Evolutionary conservation across 2,888 invertebrate species (phyloP).

Genomic region (Stenodera caucasica): DNA sequence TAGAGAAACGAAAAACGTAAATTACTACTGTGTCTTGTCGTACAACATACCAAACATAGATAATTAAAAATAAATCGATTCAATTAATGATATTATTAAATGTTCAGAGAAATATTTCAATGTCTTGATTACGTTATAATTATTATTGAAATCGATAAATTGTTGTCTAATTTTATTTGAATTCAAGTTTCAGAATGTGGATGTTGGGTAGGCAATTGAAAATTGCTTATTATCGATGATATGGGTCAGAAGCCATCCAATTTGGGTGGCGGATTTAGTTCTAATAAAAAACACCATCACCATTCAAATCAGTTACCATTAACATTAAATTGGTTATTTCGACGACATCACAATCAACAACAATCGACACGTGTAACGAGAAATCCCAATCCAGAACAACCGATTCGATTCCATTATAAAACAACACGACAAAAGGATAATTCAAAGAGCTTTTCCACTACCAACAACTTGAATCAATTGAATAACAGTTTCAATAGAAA

Average conservation of each 20-base stretch:
- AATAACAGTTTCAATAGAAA: conserved; percentile 29
- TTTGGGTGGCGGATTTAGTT: conserved; percentile 46
- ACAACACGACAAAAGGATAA: conserved; percentile 32
- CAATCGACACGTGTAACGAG: not conserved
- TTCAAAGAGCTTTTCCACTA: conserved; percentile 30
- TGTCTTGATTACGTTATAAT: not conserved
- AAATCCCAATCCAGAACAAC: conserved; percentile 46
- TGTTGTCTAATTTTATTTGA: not conserved
- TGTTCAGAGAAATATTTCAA: not conserved
- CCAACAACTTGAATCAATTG: conserved; percentile 35
- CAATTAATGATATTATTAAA: not conserved
- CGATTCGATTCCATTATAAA: conserved; percentile 55
- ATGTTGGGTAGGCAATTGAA: not conserved
- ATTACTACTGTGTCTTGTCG: not conserved
- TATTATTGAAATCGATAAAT: too few species aligned
- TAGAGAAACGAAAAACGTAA: not conserved
- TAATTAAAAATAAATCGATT: not conserved
- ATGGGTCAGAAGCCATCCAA: conserved; percentile 63
- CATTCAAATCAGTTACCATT: conserved; percentile 29
- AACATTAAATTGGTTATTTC: conserved; percentile 63
- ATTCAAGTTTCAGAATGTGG: conserved; percentile 20
- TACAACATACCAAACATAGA: not conserved
- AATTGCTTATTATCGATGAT: conserved; percentile 24
- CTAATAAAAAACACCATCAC: conserved; percentile 59
- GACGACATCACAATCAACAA: conserved; percentile 58